phyloP scores from a whole-genome alignment of 2,113 vertebrate species.

The Rhineura floridana region DNA sequence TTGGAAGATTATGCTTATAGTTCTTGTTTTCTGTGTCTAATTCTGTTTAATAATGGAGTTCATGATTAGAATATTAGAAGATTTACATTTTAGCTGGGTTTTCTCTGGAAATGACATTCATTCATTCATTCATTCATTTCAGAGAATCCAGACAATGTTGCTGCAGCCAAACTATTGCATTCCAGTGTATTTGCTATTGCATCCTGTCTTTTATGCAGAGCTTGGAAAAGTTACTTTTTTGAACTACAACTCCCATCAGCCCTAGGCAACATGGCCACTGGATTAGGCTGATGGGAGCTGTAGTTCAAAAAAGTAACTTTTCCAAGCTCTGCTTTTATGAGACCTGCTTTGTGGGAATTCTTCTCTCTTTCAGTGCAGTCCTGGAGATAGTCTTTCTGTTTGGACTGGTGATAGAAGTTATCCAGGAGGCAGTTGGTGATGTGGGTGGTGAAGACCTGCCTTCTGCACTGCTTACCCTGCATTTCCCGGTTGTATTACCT shows the following conservation, averaged over 20 bases:
- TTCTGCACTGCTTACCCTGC: not conserved
- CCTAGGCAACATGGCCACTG: too few relatives aligned
- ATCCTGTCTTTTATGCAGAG: not conserved
- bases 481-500: not conserved
- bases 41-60: not conserved
- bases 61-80: not conserved
- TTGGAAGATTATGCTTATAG: too few relatives aligned
- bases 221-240: too few relatives aligned
- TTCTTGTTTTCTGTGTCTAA: not conserved
- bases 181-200: not conserved
- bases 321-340: too few relatives aligned
- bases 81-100: not conserved
- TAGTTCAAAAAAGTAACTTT: too few relatives aligned
- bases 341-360: not conserved
- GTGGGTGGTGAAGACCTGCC: not conserved
- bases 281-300: too few relatives aligned
- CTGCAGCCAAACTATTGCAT: not conserved
- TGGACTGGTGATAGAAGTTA: not conserved
- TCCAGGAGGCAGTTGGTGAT: not conserved
- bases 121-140: not conserved
- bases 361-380: too few relatives aligned
- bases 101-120: not conserved
- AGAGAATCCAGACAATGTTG: not conserved
- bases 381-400: too few relatives aligned
- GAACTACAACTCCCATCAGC: too few relatives aligned